phyloP scores from a whole-genome alignment of 2,113 vertebrate genomes.

The Clinocottus analis region DNA sequence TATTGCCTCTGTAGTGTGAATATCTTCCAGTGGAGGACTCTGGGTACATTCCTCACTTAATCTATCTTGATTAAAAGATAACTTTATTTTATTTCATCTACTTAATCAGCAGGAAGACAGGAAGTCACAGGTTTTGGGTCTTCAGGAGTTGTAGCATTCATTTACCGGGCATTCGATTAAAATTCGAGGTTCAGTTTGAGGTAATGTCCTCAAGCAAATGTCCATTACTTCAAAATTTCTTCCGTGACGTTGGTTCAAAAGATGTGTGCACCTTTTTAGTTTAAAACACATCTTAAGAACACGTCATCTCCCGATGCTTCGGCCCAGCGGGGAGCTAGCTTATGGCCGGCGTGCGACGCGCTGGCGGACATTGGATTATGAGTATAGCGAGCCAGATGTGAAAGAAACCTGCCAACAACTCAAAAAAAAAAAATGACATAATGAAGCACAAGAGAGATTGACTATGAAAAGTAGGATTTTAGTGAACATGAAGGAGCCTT shows the following conservation, averaged over 20 bases:
- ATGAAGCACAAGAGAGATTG: background rate
- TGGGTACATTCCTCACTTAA: no score
- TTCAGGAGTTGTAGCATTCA: no score
- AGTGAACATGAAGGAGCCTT: background rate
- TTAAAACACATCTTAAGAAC: background rate
- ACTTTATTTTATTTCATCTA: no score
- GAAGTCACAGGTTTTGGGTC: no score
- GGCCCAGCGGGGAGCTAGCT: background rate
- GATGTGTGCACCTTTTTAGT: no score
- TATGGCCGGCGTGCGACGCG: no score
- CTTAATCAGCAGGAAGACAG: background rate
- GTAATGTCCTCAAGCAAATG: no score
- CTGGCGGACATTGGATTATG: background rate
- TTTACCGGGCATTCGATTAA: no score
- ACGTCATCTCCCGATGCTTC: background rate
- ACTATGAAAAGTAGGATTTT: background rate
- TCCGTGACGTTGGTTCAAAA: no score
- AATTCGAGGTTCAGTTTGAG: no score
- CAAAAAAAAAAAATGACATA: background rate
- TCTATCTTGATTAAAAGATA: no score
- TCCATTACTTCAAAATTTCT: no score
- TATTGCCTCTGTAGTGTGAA: background rate
- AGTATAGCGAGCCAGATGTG: background rate
- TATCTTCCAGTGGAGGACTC: background rate
- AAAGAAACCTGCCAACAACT: background rate